Conservation (phyloP, 2,113 vertebrate species). For the Lampris incognitus region DNA sequence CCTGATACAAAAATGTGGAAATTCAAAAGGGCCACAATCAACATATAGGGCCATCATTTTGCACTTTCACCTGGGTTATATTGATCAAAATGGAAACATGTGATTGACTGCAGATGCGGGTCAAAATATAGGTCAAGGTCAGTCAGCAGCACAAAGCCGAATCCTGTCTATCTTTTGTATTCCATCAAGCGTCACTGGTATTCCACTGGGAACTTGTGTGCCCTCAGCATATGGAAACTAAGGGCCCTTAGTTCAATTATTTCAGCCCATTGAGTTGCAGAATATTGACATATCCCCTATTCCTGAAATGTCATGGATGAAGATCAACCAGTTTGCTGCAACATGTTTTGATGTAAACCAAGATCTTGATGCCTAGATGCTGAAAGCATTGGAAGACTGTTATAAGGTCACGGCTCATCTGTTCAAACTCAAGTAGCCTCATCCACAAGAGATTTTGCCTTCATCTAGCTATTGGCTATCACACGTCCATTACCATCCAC, state of each 20-base stretch:
- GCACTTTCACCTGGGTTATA: constrained; percentile 60
- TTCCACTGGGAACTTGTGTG: constrained; percentile 71
- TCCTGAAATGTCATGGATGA: constrained; percentile 78
- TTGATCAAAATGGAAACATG: constrained; percentile 65
- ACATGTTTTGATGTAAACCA: constrained; percentile 67
- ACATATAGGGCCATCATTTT: constrained; percentile 53
- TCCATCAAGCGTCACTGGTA: constrained; percentile 73
- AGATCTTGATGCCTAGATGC: constrained; percentile 51
- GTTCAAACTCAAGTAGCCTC: constrained; percentile 28
- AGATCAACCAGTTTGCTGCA: constrained; percentile 71
- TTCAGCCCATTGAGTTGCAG: constrained; percentile 70
- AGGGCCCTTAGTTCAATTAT: constrained; percentile 75
- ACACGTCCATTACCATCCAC: constrained; percentile 4
- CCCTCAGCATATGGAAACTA: constrained; percentile 74
- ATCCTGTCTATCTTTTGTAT: constrained; percentile 70
- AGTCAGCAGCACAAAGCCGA: constrained; percentile 68
- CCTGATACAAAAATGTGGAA: constrained; percentile 48
- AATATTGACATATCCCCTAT: constrained; percentile 77
- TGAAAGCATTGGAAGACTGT: constrained; percentile 37
- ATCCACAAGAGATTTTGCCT: constrained; percentile 11
- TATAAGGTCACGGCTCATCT: constrained; percentile 57
- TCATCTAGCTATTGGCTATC: constrained; percentile 9
- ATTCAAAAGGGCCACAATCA: constrained; percentile 29
- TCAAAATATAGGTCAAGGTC: constrained; percentile 83
- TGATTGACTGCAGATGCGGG: constrained; percentile 74